phyloP scores from a whole-genome alignment of 1,140 invertebrate genomes.

The Eubasilissa regina region DNA sequence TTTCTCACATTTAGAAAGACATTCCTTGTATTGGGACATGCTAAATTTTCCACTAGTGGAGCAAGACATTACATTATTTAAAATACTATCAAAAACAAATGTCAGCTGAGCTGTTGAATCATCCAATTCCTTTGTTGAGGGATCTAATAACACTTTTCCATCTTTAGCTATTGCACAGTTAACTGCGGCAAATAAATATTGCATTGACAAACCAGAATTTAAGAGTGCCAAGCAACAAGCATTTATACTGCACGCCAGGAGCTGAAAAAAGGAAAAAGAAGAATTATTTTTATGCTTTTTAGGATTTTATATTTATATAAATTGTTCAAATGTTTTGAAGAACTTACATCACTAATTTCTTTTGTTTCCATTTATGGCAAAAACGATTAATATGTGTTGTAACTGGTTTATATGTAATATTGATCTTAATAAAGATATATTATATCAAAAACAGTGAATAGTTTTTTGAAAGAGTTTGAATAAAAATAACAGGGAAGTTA shows the following conservation, averaged over 20 bases:
- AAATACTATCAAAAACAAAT: slow-evolving; percentile 81
- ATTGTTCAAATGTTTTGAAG: too few relatives aligned
- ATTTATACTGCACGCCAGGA: slow-evolving; percentile 87
- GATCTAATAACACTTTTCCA: slow-evolving; percentile 80
- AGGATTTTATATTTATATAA: too few relatives aligned
- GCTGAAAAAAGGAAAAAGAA: slow-evolving; percentile 68
- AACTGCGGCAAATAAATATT: slow-evolving; percentile 84
- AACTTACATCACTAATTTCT: too few relatives aligned
- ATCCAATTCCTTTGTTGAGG: slow-evolving; percentile 67
- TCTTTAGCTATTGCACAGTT: slow-evolving; percentile 79
- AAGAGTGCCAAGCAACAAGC: slow-evolving; percentile 85
- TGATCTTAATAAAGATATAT: too few relatives aligned
- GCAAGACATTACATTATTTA: slow-evolving; percentile 76
- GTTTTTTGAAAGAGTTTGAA: too few relatives aligned
- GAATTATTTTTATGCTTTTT: slow-evolving; percentile 34
- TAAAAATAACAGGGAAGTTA: too few relatives aligned
- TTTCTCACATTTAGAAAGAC: slow-evolving; percentile 76
- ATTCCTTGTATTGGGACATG: slow-evolving; percentile 76
- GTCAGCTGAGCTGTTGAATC: slow-evolving; percentile 74
- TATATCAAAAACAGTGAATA: too few relatives aligned
- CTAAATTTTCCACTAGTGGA: slow-evolving; percentile 80
- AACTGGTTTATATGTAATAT: too few relatives aligned
- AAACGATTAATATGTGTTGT: too few relatives aligned
- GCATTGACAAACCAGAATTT: slow-evolving; percentile 86
- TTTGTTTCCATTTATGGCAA: too few relatives aligned